Evolutionary conservation across 2,888 invertebrate species (phyloP).

Genomic region (Crioceris asparagi): DNA sequence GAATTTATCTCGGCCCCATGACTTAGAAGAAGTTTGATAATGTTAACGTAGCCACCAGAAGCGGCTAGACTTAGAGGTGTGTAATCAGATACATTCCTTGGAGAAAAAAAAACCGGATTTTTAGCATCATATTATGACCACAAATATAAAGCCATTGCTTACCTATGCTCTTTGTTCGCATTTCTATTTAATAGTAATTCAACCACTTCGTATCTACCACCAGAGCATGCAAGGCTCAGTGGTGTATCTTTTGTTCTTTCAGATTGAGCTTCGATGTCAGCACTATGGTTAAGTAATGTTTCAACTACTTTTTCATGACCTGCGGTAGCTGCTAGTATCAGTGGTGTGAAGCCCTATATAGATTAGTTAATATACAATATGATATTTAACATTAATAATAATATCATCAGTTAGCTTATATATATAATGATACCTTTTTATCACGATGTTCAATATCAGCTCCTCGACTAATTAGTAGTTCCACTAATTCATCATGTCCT

Average conservation of each 20-base stretch:
- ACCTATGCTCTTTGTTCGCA: slow-evolving; percentile 81
- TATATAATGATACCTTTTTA: too few relatives aligned
- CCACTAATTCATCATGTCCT: slow-evolving; percentile 92
- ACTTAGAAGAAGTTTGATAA: slow-evolving; percentile 84
- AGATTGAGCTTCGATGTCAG: slow-evolving; percentile 98
- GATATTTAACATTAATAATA: not conserved
- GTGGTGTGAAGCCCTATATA: slow-evolving; percentile 93
- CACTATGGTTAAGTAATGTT: slow-evolving; percentile 82
- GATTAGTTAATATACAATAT: too few relatives aligned
- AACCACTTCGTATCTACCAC: slow-evolving; percentile 93
- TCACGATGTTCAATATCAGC: slow-evolving; percentile 97
- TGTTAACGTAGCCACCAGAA: slow-evolving; percentile 96
- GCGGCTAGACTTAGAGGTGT: slow-evolving; percentile 98
- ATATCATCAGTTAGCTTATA: slow-evolving; percentile 16
- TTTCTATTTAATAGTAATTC: slow-evolving; percentile 79
- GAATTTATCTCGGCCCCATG: slow-evolving; percentile 99
- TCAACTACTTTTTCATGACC: slow-evolving; percentile 90
- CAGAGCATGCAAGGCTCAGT: slow-evolving; percentile 91
- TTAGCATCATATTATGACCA: slow-evolving; percentile 51
- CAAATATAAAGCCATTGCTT: too few relatives aligned
- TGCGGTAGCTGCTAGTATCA: slow-evolving; percentile 94
- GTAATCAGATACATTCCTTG: slow-evolving; percentile 98
- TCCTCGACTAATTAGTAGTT: slow-evolving; percentile 79
- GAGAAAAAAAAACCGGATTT: slow-evolving; percentile 74
- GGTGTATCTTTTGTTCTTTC: slow-evolving; percentile 99